phyloP scores from a whole-genome alignment of 2,888 invertebrate genomes.

The Lycaena phlaeas region DNA sequence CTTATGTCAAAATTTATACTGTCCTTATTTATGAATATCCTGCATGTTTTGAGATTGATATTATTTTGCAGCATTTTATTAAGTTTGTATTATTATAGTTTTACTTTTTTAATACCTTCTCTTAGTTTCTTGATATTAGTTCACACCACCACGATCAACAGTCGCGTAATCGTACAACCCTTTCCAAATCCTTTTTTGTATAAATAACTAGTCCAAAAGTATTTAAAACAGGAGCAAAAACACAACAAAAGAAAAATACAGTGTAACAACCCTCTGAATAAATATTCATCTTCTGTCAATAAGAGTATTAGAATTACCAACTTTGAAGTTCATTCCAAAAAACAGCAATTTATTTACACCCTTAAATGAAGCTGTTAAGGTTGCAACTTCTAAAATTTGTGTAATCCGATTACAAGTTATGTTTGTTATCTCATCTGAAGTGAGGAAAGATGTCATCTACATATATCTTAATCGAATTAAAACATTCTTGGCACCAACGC shows the following conservation, averaged over 20 bases:
- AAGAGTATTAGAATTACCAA: constrained; percentile 30
- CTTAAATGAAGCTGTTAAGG: constrained; percentile 16
- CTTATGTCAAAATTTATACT: too few species aligned
- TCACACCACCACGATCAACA: too few species aligned
- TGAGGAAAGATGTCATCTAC: constrained; percentile 57
- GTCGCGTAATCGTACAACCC: too few species aligned
- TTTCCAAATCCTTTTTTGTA: too few species aligned
- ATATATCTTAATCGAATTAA: constrained; percentile 59
- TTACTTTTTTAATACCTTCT: too few species aligned
- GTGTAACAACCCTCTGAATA: constrained; percentile 53
- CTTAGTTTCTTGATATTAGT: too few species aligned
- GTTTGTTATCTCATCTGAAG: constrained; percentile 22
- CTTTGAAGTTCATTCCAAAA: neutral
- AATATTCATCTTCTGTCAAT: constrained; percentile 58
- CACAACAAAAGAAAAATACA: constrained; percentile 31
- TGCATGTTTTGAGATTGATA: too few species aligned
- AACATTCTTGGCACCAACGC: constrained; percentile 40
- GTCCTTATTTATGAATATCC: too few species aligned
- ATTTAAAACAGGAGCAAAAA: constrained; percentile 15
- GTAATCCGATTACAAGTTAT: constrained; percentile 10
- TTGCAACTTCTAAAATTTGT: constrained; percentile 7
- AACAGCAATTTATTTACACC: neutral
- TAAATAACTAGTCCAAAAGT: too few species aligned
- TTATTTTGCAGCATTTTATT: too few species aligned
- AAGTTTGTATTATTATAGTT: too few species aligned